phyloP scores from a whole-genome alignment of 2,888 invertebrate species.

The Pristionchus japonicus region DNA sequence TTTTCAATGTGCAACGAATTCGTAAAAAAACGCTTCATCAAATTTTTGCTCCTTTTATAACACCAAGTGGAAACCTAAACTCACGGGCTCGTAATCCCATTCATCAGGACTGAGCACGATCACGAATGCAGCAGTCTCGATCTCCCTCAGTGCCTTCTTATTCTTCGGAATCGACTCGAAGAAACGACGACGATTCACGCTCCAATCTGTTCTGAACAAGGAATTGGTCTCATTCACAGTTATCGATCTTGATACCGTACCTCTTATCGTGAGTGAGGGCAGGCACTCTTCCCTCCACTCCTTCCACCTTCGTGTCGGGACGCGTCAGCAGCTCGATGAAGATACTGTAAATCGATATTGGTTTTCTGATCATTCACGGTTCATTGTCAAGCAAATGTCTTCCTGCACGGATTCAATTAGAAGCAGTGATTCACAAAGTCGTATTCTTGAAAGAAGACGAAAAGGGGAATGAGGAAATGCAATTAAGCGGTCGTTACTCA shows the following conservation, averaged over 20 bases:
- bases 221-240: neutral
- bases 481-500: slow-evolving; percentile 25
- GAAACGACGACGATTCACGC: slow-evolving; percentile 62
- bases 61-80: too few species aligned
- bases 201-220: slow-evolving; percentile 59
- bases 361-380: too few species aligned
- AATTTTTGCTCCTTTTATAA: neutral
- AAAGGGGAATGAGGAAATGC: neutral
- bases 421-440: neutral
- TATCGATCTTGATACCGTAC: neutral
- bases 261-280: slow-evolving; percentile 65
- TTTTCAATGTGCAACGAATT: slow-evolving; percentile 54
- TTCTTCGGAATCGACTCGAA: slow-evolving; percentile 65
- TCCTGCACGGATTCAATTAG: slow-evolving; percentile 8
- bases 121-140: slow-evolving; percentile 66
- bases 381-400: neutral
- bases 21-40: slow-evolving; percentile 56
- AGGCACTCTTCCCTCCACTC: slow-evolving; percentile 55
- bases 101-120: slow-evolving; percentile 62
- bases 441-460: neutral
- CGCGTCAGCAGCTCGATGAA: slow-evolving; percentile 64
- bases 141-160: slow-evolving; percentile 56
- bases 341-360: slow-evolving; percentile 61
- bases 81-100: slow-evolving; percentile 58
- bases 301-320: slow-evolving; percentile 54